Evolutionary conservation across 1,140 invertebrate genomes (phyloP), one percentile per base, ranked within the genome.

Genomic region (Cydia pomonella): DNA sequence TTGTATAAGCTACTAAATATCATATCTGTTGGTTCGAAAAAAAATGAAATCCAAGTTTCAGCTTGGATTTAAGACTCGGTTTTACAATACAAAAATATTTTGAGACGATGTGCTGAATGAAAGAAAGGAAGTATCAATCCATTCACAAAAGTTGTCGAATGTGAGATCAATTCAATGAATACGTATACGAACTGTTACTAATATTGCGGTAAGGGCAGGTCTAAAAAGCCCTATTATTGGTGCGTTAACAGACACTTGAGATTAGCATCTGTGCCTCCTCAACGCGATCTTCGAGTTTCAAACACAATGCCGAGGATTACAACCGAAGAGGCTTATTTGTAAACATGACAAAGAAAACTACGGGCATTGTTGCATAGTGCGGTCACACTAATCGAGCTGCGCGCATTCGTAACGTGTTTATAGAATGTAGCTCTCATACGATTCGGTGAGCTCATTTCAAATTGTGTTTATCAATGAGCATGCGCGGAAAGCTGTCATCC

Each of bases 161-260:
- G 82, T 82, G 83, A 76, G 82, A 89, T 87, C 81, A 81, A 72
- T 88, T 84, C 87, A 90, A 88, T 88, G 80, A 88, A 73, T 76
- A 81, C 72, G 77, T 71, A 80, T 75, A 76, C 64, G 13, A 38
- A 82, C 73, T 78, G 81, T 81, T 81, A 81, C 77, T 84, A 84
- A 84, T 80, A 75, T 86, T 85, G 88, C 82, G 88, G 88, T 85
- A 77, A 86, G 83, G 83, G 82, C 83, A 85, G 78, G 82, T 79
- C 76, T 87, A 87, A 89, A 90, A 85, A 86, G 84, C 80, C 73
- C 84, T 90, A 92, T 93, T 93, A 91, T 91, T 82, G 79, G 73
- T 80, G 85, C 83, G 90, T 91, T 91, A 92, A 92, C 89, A 87
- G 88, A 91, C 89, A 92, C 91, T 92, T 92, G 91, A 92, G 91